These are phyloP conservation scores for Sycophaga agraensis DNA, from an alignment of 1,140 invertebrate genomes.

Conservation along the genomic window DNA sequence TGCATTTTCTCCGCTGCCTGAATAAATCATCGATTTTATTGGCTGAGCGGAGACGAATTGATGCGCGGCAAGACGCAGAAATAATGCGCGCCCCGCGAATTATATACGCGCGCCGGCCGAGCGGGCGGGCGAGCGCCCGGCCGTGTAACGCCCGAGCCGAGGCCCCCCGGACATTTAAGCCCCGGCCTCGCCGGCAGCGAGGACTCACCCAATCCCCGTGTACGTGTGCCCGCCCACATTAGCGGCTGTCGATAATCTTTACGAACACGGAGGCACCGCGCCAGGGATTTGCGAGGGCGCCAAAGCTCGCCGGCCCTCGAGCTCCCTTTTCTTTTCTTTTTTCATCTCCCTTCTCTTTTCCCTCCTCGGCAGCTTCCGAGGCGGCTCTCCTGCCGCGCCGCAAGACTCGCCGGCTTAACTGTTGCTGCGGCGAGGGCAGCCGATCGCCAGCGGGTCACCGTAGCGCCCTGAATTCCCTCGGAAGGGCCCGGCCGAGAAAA, in stretches of 20 bases:
- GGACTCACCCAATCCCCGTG: neutral
- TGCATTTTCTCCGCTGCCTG: neutral
- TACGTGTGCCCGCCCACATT: neutral
- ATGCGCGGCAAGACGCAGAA: no score
- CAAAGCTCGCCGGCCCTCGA: no score
- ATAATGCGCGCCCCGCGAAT: no score
- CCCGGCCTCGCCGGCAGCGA: neutral
- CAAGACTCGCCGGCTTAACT: conserved; percentile 2
- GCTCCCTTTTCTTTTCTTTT: neutral
- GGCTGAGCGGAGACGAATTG: no score
- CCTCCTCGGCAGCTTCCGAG: neutral
- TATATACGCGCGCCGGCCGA: no score
- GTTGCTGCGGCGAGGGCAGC: no score
- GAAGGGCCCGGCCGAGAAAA: no score
- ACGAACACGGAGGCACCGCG: neutral
- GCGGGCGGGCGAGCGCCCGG: no score
- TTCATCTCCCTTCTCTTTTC: neutral
- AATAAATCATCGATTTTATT: conserved; percentile 9
- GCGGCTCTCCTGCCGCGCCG: neutral
- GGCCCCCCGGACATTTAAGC: no score
- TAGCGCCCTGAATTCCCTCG: no score
- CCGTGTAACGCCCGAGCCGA: no score
- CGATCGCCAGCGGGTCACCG: no score
- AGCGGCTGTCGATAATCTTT: neutral
- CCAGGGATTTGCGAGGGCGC: neutral